phyloP scores from a whole-genome alignment of 23 tunicate genomes.

The Trididemnum clinides region DNA sequence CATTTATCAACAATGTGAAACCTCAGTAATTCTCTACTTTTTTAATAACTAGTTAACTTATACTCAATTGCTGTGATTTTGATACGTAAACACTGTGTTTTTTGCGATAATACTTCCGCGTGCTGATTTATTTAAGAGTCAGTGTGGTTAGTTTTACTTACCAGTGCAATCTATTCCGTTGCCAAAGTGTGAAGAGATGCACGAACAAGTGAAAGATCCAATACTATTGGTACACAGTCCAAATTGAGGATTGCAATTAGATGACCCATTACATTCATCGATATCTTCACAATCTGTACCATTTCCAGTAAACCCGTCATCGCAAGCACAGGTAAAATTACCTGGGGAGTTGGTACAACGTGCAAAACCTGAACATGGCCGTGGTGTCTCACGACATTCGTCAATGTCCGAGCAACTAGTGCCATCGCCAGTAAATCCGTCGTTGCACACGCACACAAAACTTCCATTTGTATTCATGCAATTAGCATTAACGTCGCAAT shows the following conservation, averaged over 20 bases:
- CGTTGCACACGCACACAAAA: conserved; percentile 16
- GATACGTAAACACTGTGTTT: too few species aligned
- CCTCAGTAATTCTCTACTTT: too few species aligned
- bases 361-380: conserved; percentile 31
- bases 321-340: conserved; percentile 32
- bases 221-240: neutral
- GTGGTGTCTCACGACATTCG: neutral
- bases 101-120: too few species aligned
- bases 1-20: too few species aligned
- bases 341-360: conserved; percentile 20
- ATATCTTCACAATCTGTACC: conserved; percentile 48
- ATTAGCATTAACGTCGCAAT: conserved; percentile 14
- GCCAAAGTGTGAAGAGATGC: neutral
- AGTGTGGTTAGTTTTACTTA: neutral
- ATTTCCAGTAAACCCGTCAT: conserved; percentile 21
- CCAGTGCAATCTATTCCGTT: conserved; percentile 26
- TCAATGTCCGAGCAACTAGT: conserved; percentile 15
- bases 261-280: conserved; percentile 48
- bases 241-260: conserved; percentile 23
- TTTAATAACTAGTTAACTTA: too few species aligned
- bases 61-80: too few species aligned
- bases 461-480: conserved; percentile 28
- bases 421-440: conserved; percentile 29
- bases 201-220: neutral
- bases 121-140: neutral